Base-by-base conservation (phyloP, 2,797 vertebrate species). In the Notamacropus eugenii region DNA sequence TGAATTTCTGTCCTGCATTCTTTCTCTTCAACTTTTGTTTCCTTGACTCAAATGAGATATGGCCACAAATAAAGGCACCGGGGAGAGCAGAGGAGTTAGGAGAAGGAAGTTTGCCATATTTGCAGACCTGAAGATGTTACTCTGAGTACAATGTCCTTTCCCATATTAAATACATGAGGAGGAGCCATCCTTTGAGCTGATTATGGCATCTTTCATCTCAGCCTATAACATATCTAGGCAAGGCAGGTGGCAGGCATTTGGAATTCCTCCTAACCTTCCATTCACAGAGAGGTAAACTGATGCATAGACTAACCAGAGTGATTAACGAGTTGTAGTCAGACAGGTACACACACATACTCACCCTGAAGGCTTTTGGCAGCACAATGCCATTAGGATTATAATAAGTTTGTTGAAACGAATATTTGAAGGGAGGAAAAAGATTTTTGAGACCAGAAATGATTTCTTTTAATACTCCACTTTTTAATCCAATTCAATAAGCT, bases 1-100 rank as follows among this genome's bases (percentile, higher is more conserved):
- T 93, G 82, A 91, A 87, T 94, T 95, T 95, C 90, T 11, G 0
- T 4, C 96, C 29, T 90, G 58, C 54, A 59, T 91, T 34, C 91
- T 67, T 50, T 1, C 31, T 62, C 1, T 34, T 27, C 6, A 27
- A 3, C 93, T 90, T 40, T 11, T 91, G 54, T 50, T 50, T 82
- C 8, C 74, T 82, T 4, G 8, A 27, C 10, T 55, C 52, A n/a
- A 6, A n/a, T 40, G 92, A 19, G 40, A 40, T 56, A 54, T 95
- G 74, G 54, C 62, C 56, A 54, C 27, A n/a, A 34, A 82, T 13
- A 92, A 57, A 46, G 29, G 10, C 50, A 87, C 29, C n/a, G 58
- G 93, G 27, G 31, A 92, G 24, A 10, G 14, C 34, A 82, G 40
- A 82, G 19, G 40, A 11, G 2, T 3, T 40, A 46, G 74, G 40